These are phyloP conservation scores for Petrophora chlorosata DNA, from an alignment of 2,888 invertebrate species.

Conservation along the genomic window DNA sequence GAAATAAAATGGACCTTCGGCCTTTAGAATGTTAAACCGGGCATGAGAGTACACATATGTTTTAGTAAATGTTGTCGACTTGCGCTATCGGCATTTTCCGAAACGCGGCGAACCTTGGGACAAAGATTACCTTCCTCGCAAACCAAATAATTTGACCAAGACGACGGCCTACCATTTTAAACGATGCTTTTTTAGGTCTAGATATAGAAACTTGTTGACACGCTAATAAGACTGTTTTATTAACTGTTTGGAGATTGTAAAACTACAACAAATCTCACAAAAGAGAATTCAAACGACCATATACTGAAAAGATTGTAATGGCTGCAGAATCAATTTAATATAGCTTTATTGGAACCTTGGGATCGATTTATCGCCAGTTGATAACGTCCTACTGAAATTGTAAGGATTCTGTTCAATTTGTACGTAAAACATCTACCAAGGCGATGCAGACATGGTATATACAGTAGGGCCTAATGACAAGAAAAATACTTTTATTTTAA, in stretches of 20 bases:
- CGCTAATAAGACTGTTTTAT: no score
- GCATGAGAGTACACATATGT: no score
- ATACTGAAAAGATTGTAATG: slow-evolving; percentile 8
- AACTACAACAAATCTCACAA: not conserved
- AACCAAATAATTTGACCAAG: no score
- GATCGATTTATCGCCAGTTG: slow-evolving; percentile 29
- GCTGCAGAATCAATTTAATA: slow-evolving; percentile 13
- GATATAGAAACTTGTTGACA: no score
- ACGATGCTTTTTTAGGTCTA: no score
- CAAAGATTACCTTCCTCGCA: no score
- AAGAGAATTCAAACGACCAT: not conserved
- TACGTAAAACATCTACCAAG: slow-evolving; percentile 27
- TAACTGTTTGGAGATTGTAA: not conserved
- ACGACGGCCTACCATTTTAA: no score
- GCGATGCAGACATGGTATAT: not conserved
- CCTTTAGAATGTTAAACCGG: slow-evolving; percentile 2
- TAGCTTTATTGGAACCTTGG: slow-evolving; percentile 20
- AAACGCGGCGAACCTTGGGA: no score
- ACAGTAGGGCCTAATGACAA: no score
- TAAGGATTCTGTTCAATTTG: slow-evolving; percentile 33
- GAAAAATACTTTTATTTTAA: no score
- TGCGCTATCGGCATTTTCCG: no score
- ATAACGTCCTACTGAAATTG: slow-evolving; percentile 30
- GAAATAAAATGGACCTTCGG: slow-evolving; percentile 14
- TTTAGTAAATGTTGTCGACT: no score